Evolutionary conservation across 2,797 vertebrate genomes (phyloP).

Genomic region (Eulemur albifrons): DNA sequence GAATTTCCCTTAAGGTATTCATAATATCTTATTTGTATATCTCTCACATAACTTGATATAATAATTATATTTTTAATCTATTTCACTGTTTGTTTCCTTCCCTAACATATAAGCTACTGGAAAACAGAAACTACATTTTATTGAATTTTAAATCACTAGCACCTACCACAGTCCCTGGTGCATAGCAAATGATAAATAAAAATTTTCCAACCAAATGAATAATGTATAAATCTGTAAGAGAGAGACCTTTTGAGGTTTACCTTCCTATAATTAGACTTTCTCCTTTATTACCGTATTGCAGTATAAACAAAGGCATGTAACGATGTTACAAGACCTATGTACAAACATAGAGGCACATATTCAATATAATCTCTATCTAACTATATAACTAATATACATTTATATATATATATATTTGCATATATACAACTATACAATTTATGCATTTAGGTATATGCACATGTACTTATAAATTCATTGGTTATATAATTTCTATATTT

Average conservation of each 20-base stretch:
- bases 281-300: neutral
- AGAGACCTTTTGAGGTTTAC: neutral
- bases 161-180: neutral
- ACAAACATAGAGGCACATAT: neutral
- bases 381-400: neutral
- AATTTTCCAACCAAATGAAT: neutral
- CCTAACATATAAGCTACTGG: neutral
- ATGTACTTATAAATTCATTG: neutral
- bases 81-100: constrained; percentile 5
- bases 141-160: constrained; percentile 48
- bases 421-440: neutral
- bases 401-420: neutral
- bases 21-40: neutral
- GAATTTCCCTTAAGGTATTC: neutral
- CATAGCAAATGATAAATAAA: constrained; percentile 28
- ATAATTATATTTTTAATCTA: constrained; percentile 42
- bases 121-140: constrained; percentile 35
- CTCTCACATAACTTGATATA: constrained; percentile 6
- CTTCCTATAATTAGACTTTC: neutral
- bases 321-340: neutral
- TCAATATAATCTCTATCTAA: neutral
- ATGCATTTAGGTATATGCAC: neutral
- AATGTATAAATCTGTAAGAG: neutral
- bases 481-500: neutral
- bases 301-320: neutral